These are phyloP conservation scores for Henricia sp. DNA, from an alignment of 53 echinoderm and acorn worm genomes.

Conservation along the genomic window DNA sequence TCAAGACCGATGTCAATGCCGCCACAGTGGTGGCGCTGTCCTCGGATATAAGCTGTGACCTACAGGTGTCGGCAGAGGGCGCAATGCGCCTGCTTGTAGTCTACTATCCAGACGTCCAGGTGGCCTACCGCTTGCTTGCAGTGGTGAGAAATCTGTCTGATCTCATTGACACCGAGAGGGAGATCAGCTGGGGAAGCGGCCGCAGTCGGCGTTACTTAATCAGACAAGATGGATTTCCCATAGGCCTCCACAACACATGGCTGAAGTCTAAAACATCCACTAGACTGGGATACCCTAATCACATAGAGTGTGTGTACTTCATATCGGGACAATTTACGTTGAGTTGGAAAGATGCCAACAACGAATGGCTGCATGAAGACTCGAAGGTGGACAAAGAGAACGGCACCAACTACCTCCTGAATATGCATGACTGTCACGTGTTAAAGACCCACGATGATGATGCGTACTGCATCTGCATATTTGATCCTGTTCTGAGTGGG, in stretches of 20 bases:
- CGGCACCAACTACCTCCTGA: constrained; percentile 26
- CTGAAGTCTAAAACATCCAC: constrained; percentile 5
- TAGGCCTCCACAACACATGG: constrained; percentile 31
- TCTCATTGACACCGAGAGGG: constrained; percentile 25
- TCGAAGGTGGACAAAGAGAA: no score
- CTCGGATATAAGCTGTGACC: constrained; percentile 15
- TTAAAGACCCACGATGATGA: neutral
- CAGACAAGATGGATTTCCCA: constrained; percentile 46
- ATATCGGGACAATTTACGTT: no score
- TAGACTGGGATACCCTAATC: constrained; percentile 20
- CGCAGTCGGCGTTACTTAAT: constrained; percentile 41
- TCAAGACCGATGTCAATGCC: neutral
- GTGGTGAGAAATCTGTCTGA: constrained; percentile 21
- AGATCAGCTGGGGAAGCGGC: constrained; percentile 40
- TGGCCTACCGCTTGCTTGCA: neutral
- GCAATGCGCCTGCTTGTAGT: constrained; percentile 34
- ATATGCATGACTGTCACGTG: constrained; percentile 30
- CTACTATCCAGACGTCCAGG: constrained; percentile 26
- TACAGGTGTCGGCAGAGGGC: constrained; percentile 30
- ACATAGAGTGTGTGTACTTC: no score
- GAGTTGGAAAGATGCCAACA: no score
- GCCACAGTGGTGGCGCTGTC: constrained; percentile 44
- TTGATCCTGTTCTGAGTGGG: constrained; percentile 34
- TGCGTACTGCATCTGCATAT: neutral
- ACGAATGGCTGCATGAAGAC: no score